phyloP scores from a whole-genome alignment of 2,797 vertebrate species.

The Notolepis coatsorum region DNA sequence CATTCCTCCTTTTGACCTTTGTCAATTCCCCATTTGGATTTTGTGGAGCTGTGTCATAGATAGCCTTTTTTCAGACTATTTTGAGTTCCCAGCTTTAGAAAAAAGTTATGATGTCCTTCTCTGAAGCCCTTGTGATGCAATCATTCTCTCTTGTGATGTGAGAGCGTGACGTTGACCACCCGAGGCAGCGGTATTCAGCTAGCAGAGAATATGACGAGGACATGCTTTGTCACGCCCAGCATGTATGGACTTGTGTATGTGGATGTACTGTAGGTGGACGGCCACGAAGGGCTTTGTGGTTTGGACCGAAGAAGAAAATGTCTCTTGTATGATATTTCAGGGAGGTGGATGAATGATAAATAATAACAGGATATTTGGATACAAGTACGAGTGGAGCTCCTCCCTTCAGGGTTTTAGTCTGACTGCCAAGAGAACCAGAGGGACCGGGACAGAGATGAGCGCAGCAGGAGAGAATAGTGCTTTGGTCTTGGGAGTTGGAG shows the following conservation, averaged over 20 bases:
- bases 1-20: conserved; percentile 51
- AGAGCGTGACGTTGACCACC: conserved; percentile 47
- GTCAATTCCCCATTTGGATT: conserved; percentile 44
- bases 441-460: conserved; percentile 19
- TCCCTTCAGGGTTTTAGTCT: conserved; percentile 70
- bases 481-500: conserved; percentile 69
- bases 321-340: conserved; percentile 59
- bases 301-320: conserved; percentile 49
- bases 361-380: conserved; percentile 48
- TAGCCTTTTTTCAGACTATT: conserved; percentile 54
- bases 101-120: conserved; percentile 56
- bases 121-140: conserved; percentile 67
- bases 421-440: conserved; percentile 71
- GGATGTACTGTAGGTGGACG: conserved; percentile 33
- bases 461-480: conserved; percentile 42
- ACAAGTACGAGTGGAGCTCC: conserved; percentile 57
- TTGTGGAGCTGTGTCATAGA: conserved; percentile 47
- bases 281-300: conserved; percentile 53
- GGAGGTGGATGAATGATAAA: conserved; percentile 54
- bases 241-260: conserved; percentile 14
- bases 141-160: conserved; percentile 59
- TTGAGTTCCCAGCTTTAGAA: conserved; percentile 64
- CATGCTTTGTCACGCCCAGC: conserved; percentile 62
- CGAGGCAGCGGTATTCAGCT: conserved; percentile 53
- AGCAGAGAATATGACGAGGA: conserved; percentile 57